Evolutionary conservation across 2,888 invertebrate genomes (phyloP), one percentile per base, ranked within the genome.

Genomic region (Caenorhabditis sp.): DNA sequence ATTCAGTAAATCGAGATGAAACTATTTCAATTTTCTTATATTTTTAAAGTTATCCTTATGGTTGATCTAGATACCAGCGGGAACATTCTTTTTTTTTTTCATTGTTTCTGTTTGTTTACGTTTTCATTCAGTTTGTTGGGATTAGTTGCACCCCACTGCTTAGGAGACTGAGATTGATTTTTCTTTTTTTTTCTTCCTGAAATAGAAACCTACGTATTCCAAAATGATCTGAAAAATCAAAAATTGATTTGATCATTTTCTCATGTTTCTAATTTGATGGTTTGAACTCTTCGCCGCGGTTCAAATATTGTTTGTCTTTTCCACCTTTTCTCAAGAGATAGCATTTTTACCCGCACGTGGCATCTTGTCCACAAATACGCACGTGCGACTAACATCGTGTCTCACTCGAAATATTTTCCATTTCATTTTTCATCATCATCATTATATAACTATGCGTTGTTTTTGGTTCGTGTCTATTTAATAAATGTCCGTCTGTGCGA

Each of bases 321-420:
- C 43, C 43, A 43, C 17, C 43, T 43, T 17, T 43, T 43, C 43
- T 12, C 5, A 43, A 43, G 14, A 43, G 43, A 43, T 43, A 43
- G 43, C 43, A 43, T 43, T 43, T 17, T 14, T 43, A 12, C 43
- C 14, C 43, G 43, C 43, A 43, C 43, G 43, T 43, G 43, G 43
- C 43, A 17, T 17, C 17, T 10, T 43, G 43, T 43, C 43, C 43
- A 43, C 43, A 43, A 43, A 43, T 17, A 43, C 43, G 43, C 43
- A 43, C 43, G 65, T 26, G 65, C 50, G 62, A 59, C 65, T 62
- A 62, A 54, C 14, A 64, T 61, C 57, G 58, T 65, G 65, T 58
- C 60, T 49, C 60, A 51, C 26, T 19, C 26, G 6, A 12, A 24
- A 24, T 21, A n/a, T n/a, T 26, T 21, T 21, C 51, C 36, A 36